Base-by-base conservation (phyloP, 2,888 invertebrate genomes). In the Stictocephala bisonia region DNA sequence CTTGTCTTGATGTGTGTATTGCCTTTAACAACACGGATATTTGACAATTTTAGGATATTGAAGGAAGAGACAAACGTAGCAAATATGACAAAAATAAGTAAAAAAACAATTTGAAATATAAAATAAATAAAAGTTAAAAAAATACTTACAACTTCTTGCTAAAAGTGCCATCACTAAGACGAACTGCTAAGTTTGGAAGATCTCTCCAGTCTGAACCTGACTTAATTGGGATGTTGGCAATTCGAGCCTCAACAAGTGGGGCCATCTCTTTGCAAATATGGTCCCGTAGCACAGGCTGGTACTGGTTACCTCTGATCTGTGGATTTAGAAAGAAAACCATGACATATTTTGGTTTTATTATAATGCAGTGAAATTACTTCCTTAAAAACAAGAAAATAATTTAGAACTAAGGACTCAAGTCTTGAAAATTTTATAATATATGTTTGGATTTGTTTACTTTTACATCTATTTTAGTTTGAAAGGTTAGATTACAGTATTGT, bases 251-350 rank as follows among this genome's bases (percentile, higher is more conserved):
- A 1, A 94, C 91, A 31, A 95, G 83, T 0, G 92, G 88, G 35
- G 91, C 90, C 93, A 95, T 93, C 80, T 93, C 92, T 82, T 94
- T 95, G 82, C 93, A 94, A 74, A 94, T 88, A 80, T 95, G 95
- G 82, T 95, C 94, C 7, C 88, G 84, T 35, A 92, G 82, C 73
- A 88, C 84, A 0, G 86, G 85, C 73, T 85, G 86, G 75, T 87
- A 86, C 75, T 88, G 87, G 73, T 85, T 85, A 35, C 88, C 87
- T 73, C 93, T 85, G 77, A 93, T 87, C 85, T 90, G 78, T 27
- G 75, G 75, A 20, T 44, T 20, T 41, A 72, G 64, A 60, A 29
- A 69, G n/a, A n/a, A n/a, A n/a, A n/a, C n/a, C n/a, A n/a, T n/a
- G n/a, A n/a, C n/a, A n/a, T n/a, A n/a, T n/a, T n/a, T n/a, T n/a